These are phyloP conservation scores for Sweltsa coloradensis DNA, from an alignment of 1,140 invertebrate genomes.

Conservation along the genomic window DNA sequence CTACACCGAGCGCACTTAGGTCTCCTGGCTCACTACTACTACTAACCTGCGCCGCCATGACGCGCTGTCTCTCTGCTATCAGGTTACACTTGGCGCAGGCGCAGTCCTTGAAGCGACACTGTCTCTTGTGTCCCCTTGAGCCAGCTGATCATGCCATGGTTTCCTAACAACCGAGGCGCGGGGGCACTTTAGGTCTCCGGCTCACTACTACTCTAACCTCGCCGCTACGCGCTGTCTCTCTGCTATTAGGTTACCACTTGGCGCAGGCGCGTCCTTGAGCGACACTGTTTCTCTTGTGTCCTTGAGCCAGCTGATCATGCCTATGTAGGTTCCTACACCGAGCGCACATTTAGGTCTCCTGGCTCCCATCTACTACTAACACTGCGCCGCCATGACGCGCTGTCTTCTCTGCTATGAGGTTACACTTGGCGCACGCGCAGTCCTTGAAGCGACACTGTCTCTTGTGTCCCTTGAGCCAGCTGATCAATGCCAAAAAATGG, in stretches of 20 bases:
- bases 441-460: slow-evolving; percentile 72
- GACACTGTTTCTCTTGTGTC: slow-evolving; percentile 87
- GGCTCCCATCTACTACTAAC: no score
- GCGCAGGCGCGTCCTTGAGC: slow-evolving; percentile 74
- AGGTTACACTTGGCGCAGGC: slow-evolving; percentile 85
- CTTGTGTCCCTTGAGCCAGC: slow-evolving; percentile 89
- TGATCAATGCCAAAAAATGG: slow-evolving; percentile 90
- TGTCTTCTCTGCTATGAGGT: slow-evolving; percentile 93
- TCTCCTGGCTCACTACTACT: no score
- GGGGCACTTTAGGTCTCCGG: no score
- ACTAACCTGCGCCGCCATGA: slow-evolving; percentile 97
- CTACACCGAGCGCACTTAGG: no score
- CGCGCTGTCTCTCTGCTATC: slow-evolving; percentile 88
- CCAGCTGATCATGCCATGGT: no score
- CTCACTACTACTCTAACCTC: slow-evolving; percentile 89
- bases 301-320: slow-evolving; percentile 88
- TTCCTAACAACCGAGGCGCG: no score
- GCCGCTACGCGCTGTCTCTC: slow-evolving; percentile 96
- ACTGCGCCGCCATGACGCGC: slow-evolving; percentile 83
- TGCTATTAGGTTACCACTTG: slow-evolving; percentile 91
- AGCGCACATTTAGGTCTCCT: no score
- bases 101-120: no score
- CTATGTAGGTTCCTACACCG: no score
- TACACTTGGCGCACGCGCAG: slow-evolving; percentile 86
- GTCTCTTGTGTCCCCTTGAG: no score